Base-by-base conservation (phyloP, 2,888 invertebrate species). In the Nemotelus nigrinus region DNA sequence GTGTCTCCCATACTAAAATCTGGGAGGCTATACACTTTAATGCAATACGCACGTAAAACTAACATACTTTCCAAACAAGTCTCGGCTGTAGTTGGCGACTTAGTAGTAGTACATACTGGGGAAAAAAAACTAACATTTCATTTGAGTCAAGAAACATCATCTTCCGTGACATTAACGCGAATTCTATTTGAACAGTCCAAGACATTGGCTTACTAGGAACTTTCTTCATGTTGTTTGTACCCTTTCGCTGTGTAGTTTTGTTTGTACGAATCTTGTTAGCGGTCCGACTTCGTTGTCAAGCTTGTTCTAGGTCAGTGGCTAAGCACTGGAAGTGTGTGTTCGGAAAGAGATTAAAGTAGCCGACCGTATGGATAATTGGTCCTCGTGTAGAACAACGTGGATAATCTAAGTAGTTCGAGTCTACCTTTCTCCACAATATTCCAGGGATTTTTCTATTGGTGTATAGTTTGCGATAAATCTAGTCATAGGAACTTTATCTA, bases 21-120 rank as follows among this genome's bases (percentile, higher is more conserved):
- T 39, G 50, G 41, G 10, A 8, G 10, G 45, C 10, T 64, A 7
- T 5, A 44, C 68, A 68, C 68, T 77, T 77, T 63, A 55, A 79
- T 25, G 75, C 64, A 77, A 47, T 57, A 71, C 41, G 65, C 78
- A 78, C 79, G 72, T 78, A 76, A 55, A 60, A 72, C 67, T 78
- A 78, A 79, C 78, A 78, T 72, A 77, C 77, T 77, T 79, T 48
- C 63, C 47, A 47, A 65, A 72, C 65, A 77, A 71, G 71, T 74
- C 70, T 76, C 58, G 47, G 45, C 63, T 75, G 63, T 64, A 64
- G 65, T 70, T 57, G 55, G 58, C 43, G 58, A 48, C 25, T 41
- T 55, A 47, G 53, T 47, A 41, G 41, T 44, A 7, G 67, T 67
- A 7, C 25, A 25, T 25, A 25, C 25, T 25, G 25, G 25, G 25